These are phyloP conservation scores for Pollicipes pollicipes DNA, from an alignment of 1,140 invertebrate species.

Conservation along the genomic window DNA sequence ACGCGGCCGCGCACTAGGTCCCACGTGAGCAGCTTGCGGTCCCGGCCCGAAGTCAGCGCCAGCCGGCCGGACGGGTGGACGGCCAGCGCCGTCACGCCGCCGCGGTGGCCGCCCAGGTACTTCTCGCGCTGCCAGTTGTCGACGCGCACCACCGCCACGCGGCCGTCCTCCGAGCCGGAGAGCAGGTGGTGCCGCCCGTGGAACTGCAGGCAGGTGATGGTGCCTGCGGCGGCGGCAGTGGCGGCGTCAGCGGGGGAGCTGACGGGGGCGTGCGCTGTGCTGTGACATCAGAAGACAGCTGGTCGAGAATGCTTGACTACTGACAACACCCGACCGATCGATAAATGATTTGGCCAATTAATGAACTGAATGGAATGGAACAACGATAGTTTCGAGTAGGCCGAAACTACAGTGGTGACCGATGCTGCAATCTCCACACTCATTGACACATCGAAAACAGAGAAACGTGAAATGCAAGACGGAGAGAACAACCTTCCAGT, in stretches of 20 bases:
- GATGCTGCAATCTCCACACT: no score
- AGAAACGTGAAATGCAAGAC: constrained; percentile 11
- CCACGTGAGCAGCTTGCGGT: constrained; percentile 73
- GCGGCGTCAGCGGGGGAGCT: neutral
- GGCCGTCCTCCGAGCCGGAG: constrained; percentile 64
- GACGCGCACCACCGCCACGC: constrained; percentile 55
- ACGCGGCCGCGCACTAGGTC: constrained; percentile 76
- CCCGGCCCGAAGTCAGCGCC: constrained; percentile 63
- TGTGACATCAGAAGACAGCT: no score
- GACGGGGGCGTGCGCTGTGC: neutral
- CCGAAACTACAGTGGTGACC: no score
- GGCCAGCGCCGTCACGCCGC: constrained; percentile 44
- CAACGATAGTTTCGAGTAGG: no score
- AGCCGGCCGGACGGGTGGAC: constrained; percentile 79
- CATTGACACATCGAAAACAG: constrained; percentile 1
- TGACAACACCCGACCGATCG: no score
- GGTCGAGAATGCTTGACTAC: no score
- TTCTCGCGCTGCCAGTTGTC: constrained; percentile 64
- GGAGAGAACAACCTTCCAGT: neutral
- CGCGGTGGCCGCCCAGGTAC: constrained; percentile 30
- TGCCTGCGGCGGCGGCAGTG: constrained; percentile 28
- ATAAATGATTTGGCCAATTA: no score
- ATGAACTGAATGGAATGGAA: no score
- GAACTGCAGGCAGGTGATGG: constrained; percentile 55
- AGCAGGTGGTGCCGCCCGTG: constrained; percentile 58